Percentiles rank a stretch among this genome's conserved stretches.
These are phyloP conservation scores for Plebejus argus DNA, from an alignment of 2,888 invertebrate genomes.

Conservation along the genomic window DNA sequence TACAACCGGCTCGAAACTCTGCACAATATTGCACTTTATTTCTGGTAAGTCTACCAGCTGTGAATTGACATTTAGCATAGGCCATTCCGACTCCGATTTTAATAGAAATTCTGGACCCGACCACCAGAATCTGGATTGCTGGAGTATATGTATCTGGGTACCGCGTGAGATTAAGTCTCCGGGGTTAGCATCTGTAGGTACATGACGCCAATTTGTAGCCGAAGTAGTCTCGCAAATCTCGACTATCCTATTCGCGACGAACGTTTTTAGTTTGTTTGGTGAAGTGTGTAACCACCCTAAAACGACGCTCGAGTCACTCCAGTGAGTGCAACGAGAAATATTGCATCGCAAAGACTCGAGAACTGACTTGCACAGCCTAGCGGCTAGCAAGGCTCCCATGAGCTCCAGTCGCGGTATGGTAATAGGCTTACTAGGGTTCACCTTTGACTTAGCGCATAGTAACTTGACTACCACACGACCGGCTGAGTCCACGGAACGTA, in stretches of 20 bases:
- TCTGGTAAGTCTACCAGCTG: not conserved
- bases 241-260: constrained; percentile 35
- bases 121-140: constrained; percentile 12
- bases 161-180: not conserved
- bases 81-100: not conserved
- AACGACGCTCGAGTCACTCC: constrained; percentile 34
- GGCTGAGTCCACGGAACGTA: not conserved
- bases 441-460: constrained; percentile 46
- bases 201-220: constrained; percentile 18
- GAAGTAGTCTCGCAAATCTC: constrained; percentile 34
- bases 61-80: not conserved
- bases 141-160: not conserved
- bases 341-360: constrained; percentile 20
- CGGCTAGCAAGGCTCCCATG: constrained; percentile 43
- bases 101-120: not conserved
- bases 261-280: constrained; percentile 32
- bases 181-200: constrained; percentile 29
- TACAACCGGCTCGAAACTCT: not conserved
- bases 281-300: constrained; percentile 33
- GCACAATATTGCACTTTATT: not conserved
- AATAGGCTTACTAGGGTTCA: constrained; percentile 45
- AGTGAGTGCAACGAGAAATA: not conserved
- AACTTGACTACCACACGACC: constrained; percentile 37
- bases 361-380: constrained; percentile 29
- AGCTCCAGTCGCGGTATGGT: constrained; percentile 49